Percentiles rank a stretch among this genome's conserved stretches.
Conservation (phyloP, 2,888 invertebrate genomes). For the Cheilosia urbana region DNA sequence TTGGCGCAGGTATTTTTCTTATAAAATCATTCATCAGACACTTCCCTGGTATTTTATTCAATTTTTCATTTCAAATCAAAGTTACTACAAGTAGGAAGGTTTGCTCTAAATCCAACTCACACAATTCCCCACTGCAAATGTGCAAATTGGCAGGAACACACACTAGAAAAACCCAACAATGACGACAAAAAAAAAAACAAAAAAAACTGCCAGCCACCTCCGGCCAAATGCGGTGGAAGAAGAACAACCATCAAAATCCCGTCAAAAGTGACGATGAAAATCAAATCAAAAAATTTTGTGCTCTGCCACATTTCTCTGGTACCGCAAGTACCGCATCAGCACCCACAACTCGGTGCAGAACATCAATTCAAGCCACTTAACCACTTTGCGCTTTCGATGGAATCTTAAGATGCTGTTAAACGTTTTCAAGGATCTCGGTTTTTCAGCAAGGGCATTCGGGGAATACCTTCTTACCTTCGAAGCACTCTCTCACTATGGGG, state of each 20-base stretch:
- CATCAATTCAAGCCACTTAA: constrained; percentile 74
- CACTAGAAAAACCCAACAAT: constrained; percentile 23
- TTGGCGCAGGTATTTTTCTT: too few species aligned
- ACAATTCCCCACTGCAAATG: not conserved
- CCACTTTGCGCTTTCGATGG: constrained; percentile 74
- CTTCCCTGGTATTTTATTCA: too few species aligned
- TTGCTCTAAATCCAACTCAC: too few species aligned
- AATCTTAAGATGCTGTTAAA: constrained; percentile 75
- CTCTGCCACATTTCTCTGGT: constrained; percentile 9
- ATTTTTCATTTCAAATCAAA: too few species aligned
- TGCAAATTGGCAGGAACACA: constrained; percentile 30
- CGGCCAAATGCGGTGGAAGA: constrained; percentile 6
- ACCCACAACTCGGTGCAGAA: constrained; percentile 38
- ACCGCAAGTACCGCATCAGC: constrained; percentile 34
- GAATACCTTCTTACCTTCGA: constrained; percentile 19
- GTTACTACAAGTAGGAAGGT: too few species aligned
- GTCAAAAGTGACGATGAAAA: constrained; percentile 72
- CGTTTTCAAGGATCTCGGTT: constrained; percentile 63
- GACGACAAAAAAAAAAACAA: not conserved
- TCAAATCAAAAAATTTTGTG: constrained; percentile 50
- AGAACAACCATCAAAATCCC: constrained; percentile 38
- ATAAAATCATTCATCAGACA: too few species aligned
- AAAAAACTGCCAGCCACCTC: constrained; percentile 6
- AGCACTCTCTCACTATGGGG: constrained; percentile 12
- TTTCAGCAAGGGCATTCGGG: constrained; percentile 6